Evolutionary conservation across 2,888 invertebrate genomes (phyloP).

Genomic region (Dusona sp.): DNA sequence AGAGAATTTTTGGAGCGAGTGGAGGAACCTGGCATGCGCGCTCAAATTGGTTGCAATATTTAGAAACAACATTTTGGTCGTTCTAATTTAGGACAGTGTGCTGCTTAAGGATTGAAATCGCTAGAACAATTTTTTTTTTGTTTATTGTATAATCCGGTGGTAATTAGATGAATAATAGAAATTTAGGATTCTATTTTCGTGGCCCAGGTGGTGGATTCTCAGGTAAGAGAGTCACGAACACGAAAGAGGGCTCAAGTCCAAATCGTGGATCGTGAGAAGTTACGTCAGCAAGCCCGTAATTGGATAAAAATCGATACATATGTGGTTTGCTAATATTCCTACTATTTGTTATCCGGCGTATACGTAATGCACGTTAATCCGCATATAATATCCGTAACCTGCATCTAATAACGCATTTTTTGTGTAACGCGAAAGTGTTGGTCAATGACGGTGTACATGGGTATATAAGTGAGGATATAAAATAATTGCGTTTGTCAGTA

Average conservation of each 20-base stretch:
- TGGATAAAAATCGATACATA: neutral
- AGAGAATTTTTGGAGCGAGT: too few relatives aligned
- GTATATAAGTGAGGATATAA: slow-evolving; percentile 2
- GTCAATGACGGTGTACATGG: slow-evolving; percentile 16
- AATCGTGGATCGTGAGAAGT: neutral
- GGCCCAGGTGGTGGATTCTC: neutral
- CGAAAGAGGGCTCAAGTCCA: neutral
- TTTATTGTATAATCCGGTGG: neutral
- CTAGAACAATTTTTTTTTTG: neutral
- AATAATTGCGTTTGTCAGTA: slow-evolving; percentile 41
- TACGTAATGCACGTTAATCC: slow-evolving; percentile 40
- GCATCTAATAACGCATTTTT: slow-evolving; percentile 54
- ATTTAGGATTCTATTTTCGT: neutral
- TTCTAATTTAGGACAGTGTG: too few relatives aligned
- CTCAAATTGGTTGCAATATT: too few relatives aligned
- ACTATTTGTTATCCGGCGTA: slow-evolving; percentile 44
- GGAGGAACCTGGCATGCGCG: too few relatives aligned
- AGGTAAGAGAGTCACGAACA: neutral
- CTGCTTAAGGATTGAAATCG: neutral
- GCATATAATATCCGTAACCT: slow-evolving; percentile 33
- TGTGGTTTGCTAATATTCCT: slow-evolving; percentile 14
- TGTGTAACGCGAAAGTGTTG: slow-evolving; percentile 42
- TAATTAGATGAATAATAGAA: neutral
- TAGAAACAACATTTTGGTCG: too few relatives aligned
- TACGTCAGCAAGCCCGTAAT: neutral